These are phyloP conservation scores for Rhinopithecus roxellana DNA, from an alignment of 2,113 vertebrate species.

Conservation along the genomic window DNA sequence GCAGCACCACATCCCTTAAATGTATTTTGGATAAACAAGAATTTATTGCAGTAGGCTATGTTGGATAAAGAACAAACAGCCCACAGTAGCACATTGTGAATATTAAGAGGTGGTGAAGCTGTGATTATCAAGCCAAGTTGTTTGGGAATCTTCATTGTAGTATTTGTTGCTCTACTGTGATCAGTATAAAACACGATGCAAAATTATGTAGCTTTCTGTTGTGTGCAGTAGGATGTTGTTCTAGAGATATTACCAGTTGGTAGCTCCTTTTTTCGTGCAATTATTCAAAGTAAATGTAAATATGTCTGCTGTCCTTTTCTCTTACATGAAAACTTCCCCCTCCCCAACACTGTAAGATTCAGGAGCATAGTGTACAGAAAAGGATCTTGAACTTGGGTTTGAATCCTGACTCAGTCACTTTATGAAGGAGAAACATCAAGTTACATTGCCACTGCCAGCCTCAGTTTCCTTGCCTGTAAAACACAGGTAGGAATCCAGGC, in stretches of 20 bases:
- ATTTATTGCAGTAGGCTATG: background rate
- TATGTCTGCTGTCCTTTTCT: background rate
- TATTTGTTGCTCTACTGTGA: background rate
- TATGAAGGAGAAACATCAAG: background rate
- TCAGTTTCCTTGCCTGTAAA: background rate
- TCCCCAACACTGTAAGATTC: background rate
- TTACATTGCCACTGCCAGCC: background rate
- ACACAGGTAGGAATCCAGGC: background rate
- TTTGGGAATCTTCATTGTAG: background rate
- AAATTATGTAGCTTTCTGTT: background rate
- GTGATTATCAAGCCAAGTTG: background rate
- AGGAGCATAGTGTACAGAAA: background rate
- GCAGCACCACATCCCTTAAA: background rate
- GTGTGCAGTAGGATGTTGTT: slow-evolving; percentile 30
- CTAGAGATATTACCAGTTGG: slow-evolving; percentile 13
- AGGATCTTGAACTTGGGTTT: background rate
- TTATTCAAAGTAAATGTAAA: background rate
- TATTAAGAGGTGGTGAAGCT: background rate
- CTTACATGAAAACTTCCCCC: background rate
- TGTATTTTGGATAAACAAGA: slow-evolving; percentile 10
- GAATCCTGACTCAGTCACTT: slow-evolving; percentile 17
- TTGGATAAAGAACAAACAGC: background rate
- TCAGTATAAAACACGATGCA: background rate
- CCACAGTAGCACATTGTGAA: background rate
- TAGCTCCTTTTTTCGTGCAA: background rate